Base-by-base conservation (phyloP, 2,113 vertebrate species). In the Hystrix cristata region DNA sequence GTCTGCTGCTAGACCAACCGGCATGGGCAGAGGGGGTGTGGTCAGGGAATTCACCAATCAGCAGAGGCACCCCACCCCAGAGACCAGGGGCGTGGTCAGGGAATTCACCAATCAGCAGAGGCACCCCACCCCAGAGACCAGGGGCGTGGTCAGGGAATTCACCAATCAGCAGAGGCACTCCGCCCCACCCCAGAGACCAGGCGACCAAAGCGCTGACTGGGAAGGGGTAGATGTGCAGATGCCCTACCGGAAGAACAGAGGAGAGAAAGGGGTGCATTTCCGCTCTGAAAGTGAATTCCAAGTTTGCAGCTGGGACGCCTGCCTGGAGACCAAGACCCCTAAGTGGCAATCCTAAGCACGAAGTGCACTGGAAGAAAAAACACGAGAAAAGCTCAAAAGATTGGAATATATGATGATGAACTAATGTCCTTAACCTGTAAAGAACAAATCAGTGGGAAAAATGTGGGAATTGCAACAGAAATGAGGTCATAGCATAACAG, bases 211-310 rank as follows among this genome's bases (percentile, higher is more conserved):
- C 29, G 29, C 57, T 8, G 10, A 16, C 6, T 4, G 9, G 16
- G 62, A 25, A 5, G 0, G 29, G 51, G 14, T 43, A 21, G 29
- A 12, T 38, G 4, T 48, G 2, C 4, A 0, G 1, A 25, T 21
- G 11, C 6, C 16, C 13, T 48, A 27, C 84, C 13, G 8, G 48
- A 51, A 51, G 13, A 51, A 43, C 14, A 0, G 43, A 14, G 87
- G 48, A 21, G 5, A 67, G 9, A 48, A 55, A 82, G 31, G n/a
- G 48, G 29, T 67, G 48, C 19, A 6, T 5, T 57, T 55, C n/a
- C 27, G 31, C 51, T 74, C 27, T 7, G 29, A 59, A 71, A 46
- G 59, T 4, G 25, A 67, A 80, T 59, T 60, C 43, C 21, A 19
- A 31, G 48, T 93, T 76, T 82, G 19, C 57, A 29, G 2, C 51